phyloP scores from a whole-genome alignment of 2,888 invertebrate species.

The Diarsia mendica region DNA sequence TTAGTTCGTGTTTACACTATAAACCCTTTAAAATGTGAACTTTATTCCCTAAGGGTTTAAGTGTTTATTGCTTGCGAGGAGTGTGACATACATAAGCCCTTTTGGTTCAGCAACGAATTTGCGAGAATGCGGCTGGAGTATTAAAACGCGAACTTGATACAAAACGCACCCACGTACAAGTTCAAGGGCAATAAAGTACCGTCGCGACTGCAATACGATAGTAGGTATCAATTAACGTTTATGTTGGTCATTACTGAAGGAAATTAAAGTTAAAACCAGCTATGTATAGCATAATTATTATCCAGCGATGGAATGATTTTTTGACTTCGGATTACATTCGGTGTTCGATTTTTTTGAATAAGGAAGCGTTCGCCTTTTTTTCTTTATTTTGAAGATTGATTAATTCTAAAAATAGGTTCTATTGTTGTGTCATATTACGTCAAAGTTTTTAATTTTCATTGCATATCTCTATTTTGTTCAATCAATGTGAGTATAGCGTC shows the following conservation, averaged over 20 bases:
- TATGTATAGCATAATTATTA: constrained; percentile 26
- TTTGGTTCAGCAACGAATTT: constrained; percentile 25
- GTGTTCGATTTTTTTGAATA: constrained; percentile 15
- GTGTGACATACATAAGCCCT: constrained; percentile 9
- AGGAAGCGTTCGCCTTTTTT: constrained; percentile 1
- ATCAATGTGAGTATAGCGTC: no score
- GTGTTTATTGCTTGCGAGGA: neutral
- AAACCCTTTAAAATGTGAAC: neutral
- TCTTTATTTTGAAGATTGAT: neutral
- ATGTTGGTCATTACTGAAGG: constrained; percentile 14
- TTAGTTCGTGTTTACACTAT: constrained; percentile 11
- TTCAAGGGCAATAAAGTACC: constrained; percentile 69
- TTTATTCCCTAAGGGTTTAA: neutral
- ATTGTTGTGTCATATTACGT: neutral
- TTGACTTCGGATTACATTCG: neutral
- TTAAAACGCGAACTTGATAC: constrained; percentile 68
- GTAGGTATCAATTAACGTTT: constrained; percentile 36
- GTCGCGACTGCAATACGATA: constrained; percentile 23
- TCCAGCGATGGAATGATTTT: neutral
- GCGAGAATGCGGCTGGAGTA: constrained; percentile 58
- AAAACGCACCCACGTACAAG: constrained; percentile 68
- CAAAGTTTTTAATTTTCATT: constrained; percentile 24
- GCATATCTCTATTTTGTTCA: no score
- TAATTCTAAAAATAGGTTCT: neutral
- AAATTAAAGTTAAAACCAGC: constrained; percentile 13